Evolutionary conservation across 2,888 invertebrate genomes (phyloP).

Genomic region (Pachliopta kotzebuea): DNA sequence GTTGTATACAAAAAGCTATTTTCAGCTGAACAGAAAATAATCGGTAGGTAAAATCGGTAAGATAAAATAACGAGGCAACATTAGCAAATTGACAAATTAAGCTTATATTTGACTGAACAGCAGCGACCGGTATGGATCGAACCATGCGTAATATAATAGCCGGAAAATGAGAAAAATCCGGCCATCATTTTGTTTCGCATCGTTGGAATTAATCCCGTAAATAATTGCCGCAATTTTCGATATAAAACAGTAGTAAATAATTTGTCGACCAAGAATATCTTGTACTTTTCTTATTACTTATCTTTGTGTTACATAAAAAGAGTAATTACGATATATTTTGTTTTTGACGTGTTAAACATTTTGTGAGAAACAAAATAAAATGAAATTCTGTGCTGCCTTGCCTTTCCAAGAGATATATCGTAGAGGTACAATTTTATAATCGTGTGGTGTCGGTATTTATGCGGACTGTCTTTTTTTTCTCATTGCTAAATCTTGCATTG

Average conservation of each 20-base stretch:
- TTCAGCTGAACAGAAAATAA: background rate
- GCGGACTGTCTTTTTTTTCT: no score
- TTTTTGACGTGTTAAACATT: no score
- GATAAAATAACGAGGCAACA: slow-evolving; percentile 26
- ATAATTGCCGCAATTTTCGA: slow-evolving; percentile 27
- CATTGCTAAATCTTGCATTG: no score
- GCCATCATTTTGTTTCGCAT: slow-evolving; percentile 31
- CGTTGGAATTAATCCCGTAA: slow-evolving; percentile 30
- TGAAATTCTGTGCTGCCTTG: no score
- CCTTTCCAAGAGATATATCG: no score
- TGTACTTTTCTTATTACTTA: background rate
- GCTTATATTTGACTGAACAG: slow-evolving; percentile 31
- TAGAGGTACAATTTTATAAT: no score
- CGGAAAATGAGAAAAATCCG: slow-evolving; percentile 32
- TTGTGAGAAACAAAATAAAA: no score
- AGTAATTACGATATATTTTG: background rate
- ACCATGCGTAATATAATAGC: slow-evolving; percentile 31
- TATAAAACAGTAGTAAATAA: slow-evolving; percentile 27
- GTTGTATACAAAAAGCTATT: background rate
- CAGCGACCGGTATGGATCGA: slow-evolving; percentile 28
- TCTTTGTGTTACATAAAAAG: background rate
- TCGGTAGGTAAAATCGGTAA: slow-evolving; percentile 17
- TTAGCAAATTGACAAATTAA: slow-evolving; percentile 31
- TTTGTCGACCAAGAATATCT: slow-evolving; percentile 15
- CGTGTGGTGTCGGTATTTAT: no score